Conservation (phyloP, 2,113 vertebrate genomes). For the Chauna torquata region DNA sequence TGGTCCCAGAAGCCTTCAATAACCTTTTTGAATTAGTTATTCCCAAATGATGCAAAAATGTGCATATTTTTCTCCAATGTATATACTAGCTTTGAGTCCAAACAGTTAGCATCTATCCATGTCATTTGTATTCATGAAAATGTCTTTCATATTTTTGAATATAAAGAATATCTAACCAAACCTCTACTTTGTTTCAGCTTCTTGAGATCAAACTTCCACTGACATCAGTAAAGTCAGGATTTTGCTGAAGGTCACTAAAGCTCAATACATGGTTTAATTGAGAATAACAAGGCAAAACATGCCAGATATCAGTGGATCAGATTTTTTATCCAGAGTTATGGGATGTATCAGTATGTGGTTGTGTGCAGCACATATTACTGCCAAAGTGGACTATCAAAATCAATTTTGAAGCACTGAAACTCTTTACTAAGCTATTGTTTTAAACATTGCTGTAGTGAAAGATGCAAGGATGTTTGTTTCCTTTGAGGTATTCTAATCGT, state of each 20-base stretch:
- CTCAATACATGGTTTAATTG: neutral
- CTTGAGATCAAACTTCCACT: neutral
- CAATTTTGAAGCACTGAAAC: neutral
- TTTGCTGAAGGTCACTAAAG: neutral
- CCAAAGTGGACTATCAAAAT: neutral
- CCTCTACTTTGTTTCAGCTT: neutral
- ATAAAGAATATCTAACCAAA: neutral
- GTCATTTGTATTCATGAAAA: neutral
- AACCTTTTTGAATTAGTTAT: neutral
- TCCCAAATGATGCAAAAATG: neutral
- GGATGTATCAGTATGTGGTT: neutral
- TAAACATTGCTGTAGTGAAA: neutral
- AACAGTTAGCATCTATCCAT: neutral
- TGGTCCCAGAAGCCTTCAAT: neutral
- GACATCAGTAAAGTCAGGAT: neutral
- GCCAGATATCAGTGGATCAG: neutral
- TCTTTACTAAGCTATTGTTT: neutral
- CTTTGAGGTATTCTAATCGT: neutral
- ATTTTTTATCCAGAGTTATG: neutral
- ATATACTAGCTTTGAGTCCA: neutral
- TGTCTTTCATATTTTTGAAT: neutral
- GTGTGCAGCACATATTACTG: neutral
- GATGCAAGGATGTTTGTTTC: neutral
- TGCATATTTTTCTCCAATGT: neutral
- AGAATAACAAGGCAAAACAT: neutral